Percentiles rank a stretch among this genome's conserved stretches.
phyloP scores from a whole-genome alignment of 2,888 invertebrate genomes.

The Himalopsyche kuldschensis region DNA sequence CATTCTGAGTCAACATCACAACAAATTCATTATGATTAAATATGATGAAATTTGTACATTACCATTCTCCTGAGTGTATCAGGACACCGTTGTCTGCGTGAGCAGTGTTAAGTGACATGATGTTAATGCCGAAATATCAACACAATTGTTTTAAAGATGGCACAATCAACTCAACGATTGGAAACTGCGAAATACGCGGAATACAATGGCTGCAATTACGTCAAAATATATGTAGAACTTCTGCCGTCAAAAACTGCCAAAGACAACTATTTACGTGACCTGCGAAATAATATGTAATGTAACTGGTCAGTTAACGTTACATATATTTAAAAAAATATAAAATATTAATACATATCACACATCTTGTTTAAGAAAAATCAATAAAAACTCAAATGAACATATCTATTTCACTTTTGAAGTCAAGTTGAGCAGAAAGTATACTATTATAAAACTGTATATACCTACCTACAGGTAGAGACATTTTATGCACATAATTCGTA shows the following conservation, averaged over 20 bases:
- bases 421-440: too few species aligned
- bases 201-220: conserved; percentile 4
- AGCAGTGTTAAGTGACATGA: conserved; percentile 94
- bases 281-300: too few species aligned
- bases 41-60: conserved; percentile 46
- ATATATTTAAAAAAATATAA: too few species aligned
- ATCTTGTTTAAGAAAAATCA: too few species aligned
- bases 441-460: too few species aligned
- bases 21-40: not conserved
- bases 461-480: too few species aligned
- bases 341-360: too few species aligned
- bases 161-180: not conserved
- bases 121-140: not conserved
- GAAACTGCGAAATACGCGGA: not conserved
- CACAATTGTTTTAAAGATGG: not conserved
- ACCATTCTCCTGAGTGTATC: conserved; percentile 95
- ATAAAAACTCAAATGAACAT: too few species aligned
- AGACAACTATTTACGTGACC: not conserved
- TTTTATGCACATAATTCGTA: too few species aligned
- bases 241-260: not conserved
- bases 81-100: conserved; percentile 94
- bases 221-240: not conserved
- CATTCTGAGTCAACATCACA: not conserved
- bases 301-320: not conserved
- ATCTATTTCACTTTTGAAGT: too few species aligned